phyloP scores from a whole-genome alignment of 2,113 vertebrate genomes.

The Tragelaphus buxtoni region DNA sequence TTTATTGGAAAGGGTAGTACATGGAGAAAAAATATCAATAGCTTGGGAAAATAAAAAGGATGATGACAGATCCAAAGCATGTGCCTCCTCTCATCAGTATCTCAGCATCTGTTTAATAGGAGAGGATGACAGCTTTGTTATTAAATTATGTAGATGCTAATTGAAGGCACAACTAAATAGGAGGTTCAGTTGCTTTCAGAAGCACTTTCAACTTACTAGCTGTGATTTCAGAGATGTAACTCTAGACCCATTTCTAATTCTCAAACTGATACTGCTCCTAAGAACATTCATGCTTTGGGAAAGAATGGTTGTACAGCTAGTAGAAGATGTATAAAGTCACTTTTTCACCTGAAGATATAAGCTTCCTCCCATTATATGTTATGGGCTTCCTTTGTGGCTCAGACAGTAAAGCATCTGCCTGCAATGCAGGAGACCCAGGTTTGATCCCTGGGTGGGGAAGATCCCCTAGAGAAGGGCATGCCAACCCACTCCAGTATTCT shows the following conservation, averaged over 20 bases:
- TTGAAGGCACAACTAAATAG: slow-evolving; percentile 46
- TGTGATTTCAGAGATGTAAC: slow-evolving; percentile 29
- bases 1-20: slow-evolving; percentile 45
- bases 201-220: slow-evolving; percentile 38
- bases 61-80: not conserved
- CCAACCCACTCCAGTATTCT: not conserved
- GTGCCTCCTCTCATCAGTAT: slow-evolving; percentile 29
- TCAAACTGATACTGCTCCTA: not conserved
- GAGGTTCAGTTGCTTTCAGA: slow-evolving; percentile 29
- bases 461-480: not conserved
- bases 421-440: not conserved
- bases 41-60: slow-evolving; percentile 56
- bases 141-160: slow-evolving; percentile 59
- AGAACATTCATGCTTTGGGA: not conserved
- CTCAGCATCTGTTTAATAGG: not conserved
- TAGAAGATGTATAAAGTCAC: not conserved
- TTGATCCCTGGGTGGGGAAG: not conserved
- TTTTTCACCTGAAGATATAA: not conserved
- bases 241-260: slow-evolving; percentile 35
- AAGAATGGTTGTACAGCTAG: not conserved
- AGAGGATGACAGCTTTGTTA: slow-evolving; percentile 44
- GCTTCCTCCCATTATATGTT: not conserved
- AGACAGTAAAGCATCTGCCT: not conserved
- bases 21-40: slow-evolving; percentile 54
- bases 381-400: not conserved